phyloP scores from a whole-genome alignment of 2,113 vertebrate genomes.

The Tachysurus fulvidraco region DNA sequence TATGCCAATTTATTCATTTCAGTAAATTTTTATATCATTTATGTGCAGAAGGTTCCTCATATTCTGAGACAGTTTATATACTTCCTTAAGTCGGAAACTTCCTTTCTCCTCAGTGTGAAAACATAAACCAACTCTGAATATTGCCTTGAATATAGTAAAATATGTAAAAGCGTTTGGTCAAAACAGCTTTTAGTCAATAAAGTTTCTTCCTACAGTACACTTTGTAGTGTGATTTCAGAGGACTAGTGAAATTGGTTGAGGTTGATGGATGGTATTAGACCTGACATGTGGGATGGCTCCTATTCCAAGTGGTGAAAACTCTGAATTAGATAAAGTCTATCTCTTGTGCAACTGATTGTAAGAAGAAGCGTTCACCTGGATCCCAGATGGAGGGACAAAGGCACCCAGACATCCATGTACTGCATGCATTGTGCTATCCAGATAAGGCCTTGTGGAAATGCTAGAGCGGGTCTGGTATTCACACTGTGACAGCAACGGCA shows the following conservation, averaged over 20 bases:
- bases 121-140: no score
- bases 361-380: conserved; percentile 68
- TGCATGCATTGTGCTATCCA: conserved; percentile 65
- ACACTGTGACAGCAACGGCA: conserved; percentile 67
- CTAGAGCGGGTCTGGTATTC: conserved; percentile 63
- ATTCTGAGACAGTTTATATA: no score
- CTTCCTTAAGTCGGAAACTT: no score
- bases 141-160: background rate
- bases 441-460: conserved; percentile 76
- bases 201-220: background rate
- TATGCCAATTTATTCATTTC: no score
- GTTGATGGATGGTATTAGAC: conserved; percentile 6
- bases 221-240: background rate
- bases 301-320: conserved; percentile 39
- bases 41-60: no score
- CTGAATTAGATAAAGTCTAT: conserved; percentile 60
- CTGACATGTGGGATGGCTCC: conserved; percentile 18
- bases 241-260: background rate
- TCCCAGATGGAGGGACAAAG: conserved; percentile 72
- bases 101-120: no score
- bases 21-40: no score
- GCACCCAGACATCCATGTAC: conserved; percentile 61
- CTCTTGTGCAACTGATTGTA: conserved; percentile 64
- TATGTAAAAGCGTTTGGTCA: background rate
- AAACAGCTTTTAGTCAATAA: background rate